phyloP scores from a whole-genome alignment of 2,113 vertebrate genomes.

The Neodon shergylaensis region DNA sequence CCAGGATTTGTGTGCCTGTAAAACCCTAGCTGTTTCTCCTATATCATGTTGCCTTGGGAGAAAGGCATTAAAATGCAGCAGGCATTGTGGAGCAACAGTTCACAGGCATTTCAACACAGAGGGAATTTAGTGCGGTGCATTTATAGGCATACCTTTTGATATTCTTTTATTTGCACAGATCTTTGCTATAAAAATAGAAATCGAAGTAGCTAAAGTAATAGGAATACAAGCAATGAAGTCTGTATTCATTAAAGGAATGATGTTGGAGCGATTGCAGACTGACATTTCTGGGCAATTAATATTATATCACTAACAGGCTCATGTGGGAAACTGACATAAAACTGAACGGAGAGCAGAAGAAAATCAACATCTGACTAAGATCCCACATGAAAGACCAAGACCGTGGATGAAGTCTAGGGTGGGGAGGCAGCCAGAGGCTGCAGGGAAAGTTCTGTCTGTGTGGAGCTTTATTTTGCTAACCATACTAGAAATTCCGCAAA shows the following conservation, averaged over 20 bases:
- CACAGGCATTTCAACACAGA: constrained; percentile 50
- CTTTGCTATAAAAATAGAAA: constrained; percentile 76
- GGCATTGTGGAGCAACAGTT: constrained; percentile 52
- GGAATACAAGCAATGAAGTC: constrained; percentile 67
- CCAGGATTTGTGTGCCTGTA: constrained; percentile 3
- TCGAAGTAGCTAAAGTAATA: constrained; percentile 68
- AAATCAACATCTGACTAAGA: constrained; percentile 53
- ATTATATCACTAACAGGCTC: constrained; percentile 49
- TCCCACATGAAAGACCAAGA: constrained; percentile 32
- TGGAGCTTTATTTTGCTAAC: constrained; percentile 17
- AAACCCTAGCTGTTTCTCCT: not conserved
- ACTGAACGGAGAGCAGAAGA: constrained; percentile 45
- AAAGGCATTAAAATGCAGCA: constrained; percentile 67
- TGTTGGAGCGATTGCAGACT: constrained; percentile 17
- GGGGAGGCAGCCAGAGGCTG: not conserved
- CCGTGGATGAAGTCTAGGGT: not conserved
- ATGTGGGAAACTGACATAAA: constrained; percentile 48
- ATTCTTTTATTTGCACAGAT: constrained; percentile 78
- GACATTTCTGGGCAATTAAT: constrained; percentile 70
- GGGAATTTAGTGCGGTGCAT: constrained; percentile 60
- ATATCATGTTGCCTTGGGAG: not conserved
- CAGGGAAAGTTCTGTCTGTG: not conserved
- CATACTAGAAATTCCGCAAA: constrained; percentile 28
- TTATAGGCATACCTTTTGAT: constrained; percentile 69
- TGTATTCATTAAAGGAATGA: constrained; percentile 68